Base-by-base conservation (phyloP, 2,113 vertebrate species). In the Ptilorrhoa leucosticta region DNA sequence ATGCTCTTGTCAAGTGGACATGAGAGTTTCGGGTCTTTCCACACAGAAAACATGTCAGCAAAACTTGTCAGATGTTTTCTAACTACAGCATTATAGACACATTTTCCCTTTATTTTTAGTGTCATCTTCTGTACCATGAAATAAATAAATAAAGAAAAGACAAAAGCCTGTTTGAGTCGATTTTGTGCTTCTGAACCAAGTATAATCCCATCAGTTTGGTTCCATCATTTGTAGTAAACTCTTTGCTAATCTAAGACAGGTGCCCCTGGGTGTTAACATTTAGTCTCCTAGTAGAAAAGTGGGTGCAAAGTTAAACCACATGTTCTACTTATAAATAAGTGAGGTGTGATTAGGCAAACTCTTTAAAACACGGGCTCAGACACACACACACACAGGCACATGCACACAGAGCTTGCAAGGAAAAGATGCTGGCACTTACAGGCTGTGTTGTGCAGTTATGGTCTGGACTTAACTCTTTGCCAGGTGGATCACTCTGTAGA, bases 291-390 rank as follows among this genome's bases (percentile, higher is more conserved):
- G 98, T 98, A 98, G 99, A 98, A 99, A 99, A 99, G 98, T 99
- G 98, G 98, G 99, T 99, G 99, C 97, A 99, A 99, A 99, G 98
- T 99, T 98, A 98, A 99, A 99, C 98, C 99, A 99, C 98, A 99
- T 99, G 99, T 98, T 96, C 91, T 91, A 95, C 96, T 98, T 98
- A 98, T 98, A 98, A 97, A 98, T 97, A 97, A 98, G 97, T 98
- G 98, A 99, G 98, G 98, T 98, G 98, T 97, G 98, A 99, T 98
- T 96, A 44, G 92, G 94, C 92, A 95, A 92, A 96, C 94, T 95
- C 94, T 94, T 94, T 94, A 95, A 96, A 96, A 93, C 89, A 66
- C 13, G 83, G 47, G 0, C 86, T 92, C 75, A 96, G 82, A 31
- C 75, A 77, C 71, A 92, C 78, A 95, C 51, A 45, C 47, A 60